A percentile compares a stretch with the other conserved stretches of the same genome.
Evolutionary conservation across 2,113 vertebrate species (phyloP).

Genomic region (Ranitomeya variabilis): DNA sequence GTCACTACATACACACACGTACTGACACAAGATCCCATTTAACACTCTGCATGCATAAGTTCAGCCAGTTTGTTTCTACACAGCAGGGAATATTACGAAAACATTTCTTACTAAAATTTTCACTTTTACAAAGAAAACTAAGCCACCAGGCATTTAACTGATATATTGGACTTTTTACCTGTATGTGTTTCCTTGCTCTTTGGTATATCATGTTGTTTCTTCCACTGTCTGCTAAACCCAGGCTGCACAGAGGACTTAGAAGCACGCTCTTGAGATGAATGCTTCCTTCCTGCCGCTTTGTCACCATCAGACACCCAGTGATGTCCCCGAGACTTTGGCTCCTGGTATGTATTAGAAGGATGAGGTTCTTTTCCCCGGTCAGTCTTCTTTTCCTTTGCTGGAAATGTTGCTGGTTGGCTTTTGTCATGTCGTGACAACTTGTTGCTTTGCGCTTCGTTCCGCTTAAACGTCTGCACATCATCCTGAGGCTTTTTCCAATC

Average conservation of each 20-base stretch:
- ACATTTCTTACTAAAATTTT: too few relatives aligned
- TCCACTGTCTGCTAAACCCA: constrained; percentile 73
- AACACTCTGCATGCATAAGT: too few relatives aligned
- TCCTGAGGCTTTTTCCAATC: constrained; percentile 72
- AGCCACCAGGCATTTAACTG: neutral
- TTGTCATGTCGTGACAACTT: constrained; percentile 65
- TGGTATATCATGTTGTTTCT: constrained; percentile 76
- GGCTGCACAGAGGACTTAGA: constrained; percentile 71
- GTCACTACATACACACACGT: too few relatives aligned
- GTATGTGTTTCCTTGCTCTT: constrained; percentile 97
- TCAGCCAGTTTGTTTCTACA: too few relatives aligned
- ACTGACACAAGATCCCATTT: too few relatives aligned
- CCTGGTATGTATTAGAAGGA: constrained; percentile 61
- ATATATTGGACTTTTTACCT: constrained; percentile 70
- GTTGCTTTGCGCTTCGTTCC: constrained; percentile 69
- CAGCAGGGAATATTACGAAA: too few relatives aligned
- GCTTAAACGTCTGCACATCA: constrained; percentile 73
- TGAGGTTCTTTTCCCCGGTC: constrained; percentile 68
- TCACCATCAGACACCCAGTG: constrained; percentile 64
- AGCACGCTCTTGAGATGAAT: constrained; percentile 68
- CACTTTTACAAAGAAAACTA: neutral
- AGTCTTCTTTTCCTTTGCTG: constrained; percentile 69
- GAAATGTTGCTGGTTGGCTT: constrained; percentile 62
- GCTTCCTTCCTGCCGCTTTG: constrained; percentile 70
- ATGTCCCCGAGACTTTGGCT: constrained; percentile 52